Evolutionary conservation across 2,797 vertebrate genomes (phyloP).

Genomic region (Gallinago solitaria): DNA sequence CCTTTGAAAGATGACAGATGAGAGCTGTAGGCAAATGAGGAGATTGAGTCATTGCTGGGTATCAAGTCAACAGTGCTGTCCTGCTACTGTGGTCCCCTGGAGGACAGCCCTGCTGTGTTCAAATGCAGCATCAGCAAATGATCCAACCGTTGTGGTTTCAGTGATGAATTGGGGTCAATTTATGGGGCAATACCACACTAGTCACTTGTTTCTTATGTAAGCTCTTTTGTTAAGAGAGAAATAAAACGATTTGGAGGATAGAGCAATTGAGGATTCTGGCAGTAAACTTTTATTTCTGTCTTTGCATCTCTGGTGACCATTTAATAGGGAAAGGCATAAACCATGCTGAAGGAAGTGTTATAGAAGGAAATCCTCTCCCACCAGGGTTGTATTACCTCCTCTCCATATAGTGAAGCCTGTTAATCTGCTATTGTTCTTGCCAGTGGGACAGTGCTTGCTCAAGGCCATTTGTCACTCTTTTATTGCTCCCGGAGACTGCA

Average conservation of each 20-base stretch:
- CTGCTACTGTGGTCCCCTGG: background rate
- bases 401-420: background rate
- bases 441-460: conserved; percentile 6
- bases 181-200: background rate
- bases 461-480: conserved; percentile 26
- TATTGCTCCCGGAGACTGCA: conserved; percentile 19
- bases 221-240: background rate
- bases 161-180: background rate
- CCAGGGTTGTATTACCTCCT: background rate
- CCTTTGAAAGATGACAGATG: background rate
- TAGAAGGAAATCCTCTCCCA: background rate
- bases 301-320: background rate
- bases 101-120: background rate
- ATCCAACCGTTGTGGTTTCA: background rate
- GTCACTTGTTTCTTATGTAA: background rate
- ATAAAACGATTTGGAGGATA: background rate
- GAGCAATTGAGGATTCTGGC: background rate
- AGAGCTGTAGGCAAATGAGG: background rate
- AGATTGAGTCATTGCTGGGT: background rate
- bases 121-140: background rate
- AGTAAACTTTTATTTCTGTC: background rate
- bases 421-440: conserved; percentile 33
- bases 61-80: background rate
- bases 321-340: conserved; percentile 10
- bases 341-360: background rate